These are phyloP conservation scores for Cheumatopsyche charites DNA, from an alignment of 1,140 invertebrate genomes.

Conservation along the genomic window DNA sequence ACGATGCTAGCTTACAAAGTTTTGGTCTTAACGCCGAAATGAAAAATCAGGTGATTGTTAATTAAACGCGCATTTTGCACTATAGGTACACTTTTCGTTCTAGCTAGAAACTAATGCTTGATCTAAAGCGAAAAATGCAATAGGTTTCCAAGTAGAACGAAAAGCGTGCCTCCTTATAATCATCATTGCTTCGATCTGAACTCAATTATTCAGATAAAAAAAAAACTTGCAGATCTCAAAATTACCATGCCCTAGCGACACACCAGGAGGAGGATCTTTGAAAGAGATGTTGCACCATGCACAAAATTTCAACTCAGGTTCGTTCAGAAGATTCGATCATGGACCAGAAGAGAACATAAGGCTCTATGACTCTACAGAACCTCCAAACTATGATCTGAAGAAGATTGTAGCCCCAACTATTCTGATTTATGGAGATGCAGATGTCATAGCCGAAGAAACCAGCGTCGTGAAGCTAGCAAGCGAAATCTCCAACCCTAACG, in stretches of 20 bases:
- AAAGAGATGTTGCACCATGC: slow-evolving; percentile 77
- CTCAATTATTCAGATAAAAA: neutral
- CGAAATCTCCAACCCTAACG: slow-evolving; percentile 57
- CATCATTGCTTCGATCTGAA: neutral
- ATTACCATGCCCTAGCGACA: slow-evolving; percentile 75
- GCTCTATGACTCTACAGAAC: slow-evolving; percentile 57
- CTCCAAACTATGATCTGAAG: slow-evolving; percentile 67
- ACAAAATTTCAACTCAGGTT: slow-evolving; percentile 62
- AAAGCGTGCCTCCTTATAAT: too few relatives aligned
- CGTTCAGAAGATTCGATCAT: slow-evolving; percentile 60
- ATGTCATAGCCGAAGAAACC: slow-evolving; percentile 63
- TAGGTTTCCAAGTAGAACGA: slow-evolving; percentile 62
- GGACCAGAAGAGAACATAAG: slow-evolving; percentile 55
- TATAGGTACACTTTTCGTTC: too few relatives aligned
- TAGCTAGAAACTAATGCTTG: too few relatives aligned
- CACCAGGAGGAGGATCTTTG: slow-evolving; percentile 79
- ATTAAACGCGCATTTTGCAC: too few relatives aligned
- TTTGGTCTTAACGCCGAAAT: too few relatives aligned
- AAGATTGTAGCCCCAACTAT: slow-evolving; percentile 67
- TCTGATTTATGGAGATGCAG: slow-evolving; percentile 68
- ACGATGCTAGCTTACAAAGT: too few relatives aligned
- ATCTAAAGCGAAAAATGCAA: slow-evolving; percentile 59
- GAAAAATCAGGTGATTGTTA: too few relatives aligned
- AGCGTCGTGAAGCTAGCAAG: slow-evolving; percentile 57
- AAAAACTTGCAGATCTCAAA: slow-evolving; percentile 61